Base-by-base conservation (phyloP, 2,113 vertebrate genomes). In the Macroglossus sobrinus region DNA sequence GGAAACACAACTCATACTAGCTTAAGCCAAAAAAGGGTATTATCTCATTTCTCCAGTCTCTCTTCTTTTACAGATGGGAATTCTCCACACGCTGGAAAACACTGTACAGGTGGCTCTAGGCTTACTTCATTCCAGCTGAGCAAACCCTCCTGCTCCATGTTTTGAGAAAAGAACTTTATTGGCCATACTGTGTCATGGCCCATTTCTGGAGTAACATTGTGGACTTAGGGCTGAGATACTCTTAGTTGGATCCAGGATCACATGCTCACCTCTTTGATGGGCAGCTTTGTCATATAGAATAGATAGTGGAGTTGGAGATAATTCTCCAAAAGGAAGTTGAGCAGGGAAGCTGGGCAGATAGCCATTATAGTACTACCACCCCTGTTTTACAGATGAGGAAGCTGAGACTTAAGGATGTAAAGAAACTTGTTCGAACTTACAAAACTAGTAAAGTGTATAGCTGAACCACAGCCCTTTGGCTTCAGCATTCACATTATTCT, bases 401-500 rank as follows among this genome's bases (percentile, higher is more conserved):
- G 55, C 43, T 28, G 50, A 94, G 63, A 80, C 24, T 40, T 35
- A 53, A 47, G 50, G 19, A 71, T 91, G 19, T 79, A 43, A 91
- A 94, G 57, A 64, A 63, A 89, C 35, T 82, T 79, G 35, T 61
- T 92, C 30, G 47, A 19, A 64, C 13, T 95, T 45, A 80, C 72
- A 95, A 69, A 79, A 86, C 26, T 76, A 88, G 64, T 87, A 78
- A 94, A 71, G 71, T 43, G 6, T 80, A 13, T 68, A 68, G 72
- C 21, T 59, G 69, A 72, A 15, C 16, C 38, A 15, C 12, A 68
- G 68, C 64, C 50, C 66, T 94, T 84, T 89, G 82, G 4, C 50
- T 93, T 95, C 33, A 64, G 7, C 33, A n/a, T 57, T 96, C 89
- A 76, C 1, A 33, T 80, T 76, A 35, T 85, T 89, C 72, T 94